Conservation (phyloP, 1,140 invertebrate species). For the Macrocentrus cingulum region DNA sequence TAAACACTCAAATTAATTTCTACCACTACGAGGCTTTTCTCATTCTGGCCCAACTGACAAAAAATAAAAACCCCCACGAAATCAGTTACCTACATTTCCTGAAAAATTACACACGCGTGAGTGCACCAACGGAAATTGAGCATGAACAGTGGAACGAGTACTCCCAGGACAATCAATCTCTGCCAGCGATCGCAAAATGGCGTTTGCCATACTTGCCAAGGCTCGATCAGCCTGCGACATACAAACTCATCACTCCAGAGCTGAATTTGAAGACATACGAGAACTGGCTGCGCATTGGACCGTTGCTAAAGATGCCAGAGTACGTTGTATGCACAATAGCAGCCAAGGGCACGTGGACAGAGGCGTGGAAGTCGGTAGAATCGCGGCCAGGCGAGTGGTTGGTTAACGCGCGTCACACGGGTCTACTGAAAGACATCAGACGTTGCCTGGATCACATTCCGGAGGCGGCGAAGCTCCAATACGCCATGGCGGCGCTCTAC, state of each 20-base stretch:
- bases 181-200: slow-evolving; percentile 52
- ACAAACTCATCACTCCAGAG: slow-evolving; percentile 49
- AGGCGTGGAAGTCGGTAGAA: slow-evolving; percentile 31
- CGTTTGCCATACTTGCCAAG: slow-evolving; percentile 49
- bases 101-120: slow-evolving; percentile 43
- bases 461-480: slow-evolving; percentile 41
- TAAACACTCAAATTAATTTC: slow-evolving; percentile 46
- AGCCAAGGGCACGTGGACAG: slow-evolving; percentile 45
- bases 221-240: slow-evolving; percentile 41
- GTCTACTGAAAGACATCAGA: slow-evolving; percentile 48
- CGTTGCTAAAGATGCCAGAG: slow-evolving; percentile 45
- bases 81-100: slow-evolving; percentile 44
- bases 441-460: slow-evolving; percentile 47
- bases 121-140: slow-evolving; percentile 45
- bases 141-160: slow-evolving; percentile 46
- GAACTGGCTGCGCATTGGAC: slow-evolving; percentile 51
- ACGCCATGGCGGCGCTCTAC: slow-evolving; percentile 50
- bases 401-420: slow-evolving; percentile 37
- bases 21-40: slow-evolving; percentile 57
- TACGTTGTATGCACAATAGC: slow-evolving; percentile 52
- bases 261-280: slow-evolving; percentile 54
- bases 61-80: slow-evolving; percentile 34
- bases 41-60: slow-evolving; percentile 45
- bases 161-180: slow-evolving; percentile 38
- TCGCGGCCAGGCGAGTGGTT: slow-evolving; percentile 36